phyloP scores from a whole-genome alignment of 2,113 vertebrate species.

The Antechinus flavipes region DNA sequence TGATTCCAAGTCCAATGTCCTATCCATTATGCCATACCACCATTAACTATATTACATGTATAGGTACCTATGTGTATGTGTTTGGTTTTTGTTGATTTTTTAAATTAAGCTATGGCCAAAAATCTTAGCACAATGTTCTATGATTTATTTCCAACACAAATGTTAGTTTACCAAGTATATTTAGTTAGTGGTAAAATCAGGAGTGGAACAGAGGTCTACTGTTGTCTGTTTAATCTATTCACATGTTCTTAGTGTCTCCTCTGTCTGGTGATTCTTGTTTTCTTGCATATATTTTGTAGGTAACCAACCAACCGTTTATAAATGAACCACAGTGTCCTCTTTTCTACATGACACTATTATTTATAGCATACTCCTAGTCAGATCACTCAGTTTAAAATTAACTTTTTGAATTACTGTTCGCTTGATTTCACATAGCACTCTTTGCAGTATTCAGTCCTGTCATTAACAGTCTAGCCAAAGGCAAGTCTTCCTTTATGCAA shows the following conservation, averaged over 20 bases:
- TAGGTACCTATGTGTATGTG: not conserved
- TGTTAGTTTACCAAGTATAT: not conserved
- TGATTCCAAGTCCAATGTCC: not conserved
- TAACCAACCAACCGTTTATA: not conserved
- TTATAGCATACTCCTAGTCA: constrained; percentile 69
- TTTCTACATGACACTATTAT: constrained; percentile 63
- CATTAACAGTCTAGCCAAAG: constrained; percentile 68
- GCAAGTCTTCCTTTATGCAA: constrained; percentile 66
- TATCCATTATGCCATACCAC: not conserved
- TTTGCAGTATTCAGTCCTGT: constrained; percentile 59
- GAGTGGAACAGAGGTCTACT: not conserved
- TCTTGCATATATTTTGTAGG: not conserved
- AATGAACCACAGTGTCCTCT: constrained; percentile 47
- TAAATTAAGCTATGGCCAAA: not conserved
- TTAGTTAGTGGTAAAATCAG: not conserved
- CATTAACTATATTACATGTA: not conserved
- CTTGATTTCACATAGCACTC: constrained; percentile 72
- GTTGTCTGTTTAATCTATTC: not conserved
- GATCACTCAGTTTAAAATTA: constrained; percentile 71
- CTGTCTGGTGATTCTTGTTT: not conserved
- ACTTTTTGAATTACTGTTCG: constrained; percentile 58
- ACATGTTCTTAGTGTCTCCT: not conserved
- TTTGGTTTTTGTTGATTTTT: not conserved
- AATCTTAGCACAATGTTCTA: not conserved
- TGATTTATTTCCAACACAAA: not conserved